These are phyloP conservation scores for Drosophila buzzatii DNA, from an alignment of 2,888 invertebrate species.

Conservation along the genomic window DNA sequence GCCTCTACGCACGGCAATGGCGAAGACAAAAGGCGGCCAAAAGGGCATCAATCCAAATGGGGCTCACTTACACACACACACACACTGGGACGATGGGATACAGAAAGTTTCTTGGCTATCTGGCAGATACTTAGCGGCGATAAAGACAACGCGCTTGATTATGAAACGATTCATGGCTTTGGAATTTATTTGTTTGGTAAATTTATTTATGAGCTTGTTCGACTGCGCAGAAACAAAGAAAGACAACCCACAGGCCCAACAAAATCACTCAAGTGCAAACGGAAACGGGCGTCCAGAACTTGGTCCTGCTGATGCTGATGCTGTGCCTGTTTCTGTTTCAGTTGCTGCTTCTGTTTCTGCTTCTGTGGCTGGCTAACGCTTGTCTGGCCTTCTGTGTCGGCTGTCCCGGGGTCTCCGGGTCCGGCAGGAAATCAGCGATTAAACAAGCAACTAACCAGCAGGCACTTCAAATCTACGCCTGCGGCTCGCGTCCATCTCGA, in stretches of 20 bases:
- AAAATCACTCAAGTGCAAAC: conserved; percentile 79
- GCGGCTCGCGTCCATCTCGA: conserved; percentile 36
- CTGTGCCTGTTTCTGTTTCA: background rate
- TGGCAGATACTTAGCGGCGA: conserved; percentile 74
- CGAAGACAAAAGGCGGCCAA: conserved; percentile 57
- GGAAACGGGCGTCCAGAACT: conserved; percentile 71
- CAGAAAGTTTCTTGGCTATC: conserved; percentile 65
- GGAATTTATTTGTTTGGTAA: conserved; percentile 77
- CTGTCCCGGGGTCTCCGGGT: conserved; percentile 17
- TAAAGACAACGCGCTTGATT: conserved; percentile 77
- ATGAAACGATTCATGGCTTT: conserved; percentile 67
- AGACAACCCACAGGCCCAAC: conserved; percentile 47
- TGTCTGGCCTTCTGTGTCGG: background rate
- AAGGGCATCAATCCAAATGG: conserved; percentile 65
- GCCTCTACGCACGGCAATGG: conserved; percentile 14
- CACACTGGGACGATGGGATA: conserved; percentile 10
- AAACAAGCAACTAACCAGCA: conserved; percentile 74
- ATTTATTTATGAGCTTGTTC: conserved; percentile 80
- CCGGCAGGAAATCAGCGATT: conserved; percentile 80
- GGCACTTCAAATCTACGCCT: conserved; percentile 57
- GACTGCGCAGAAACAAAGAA: conserved; percentile 74
- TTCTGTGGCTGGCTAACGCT: background rate
- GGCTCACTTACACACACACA: conserved; percentile 17
- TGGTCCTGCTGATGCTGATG: conserved; percentile 52
- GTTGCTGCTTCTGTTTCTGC: background rate